Percentiles rank a stretch among this genome's conserved stretches.
These are phyloP conservation scores for Monomorium pharaonis DNA, from an alignment of 1,140 invertebrate species.

Conservation along the genomic window DNA sequence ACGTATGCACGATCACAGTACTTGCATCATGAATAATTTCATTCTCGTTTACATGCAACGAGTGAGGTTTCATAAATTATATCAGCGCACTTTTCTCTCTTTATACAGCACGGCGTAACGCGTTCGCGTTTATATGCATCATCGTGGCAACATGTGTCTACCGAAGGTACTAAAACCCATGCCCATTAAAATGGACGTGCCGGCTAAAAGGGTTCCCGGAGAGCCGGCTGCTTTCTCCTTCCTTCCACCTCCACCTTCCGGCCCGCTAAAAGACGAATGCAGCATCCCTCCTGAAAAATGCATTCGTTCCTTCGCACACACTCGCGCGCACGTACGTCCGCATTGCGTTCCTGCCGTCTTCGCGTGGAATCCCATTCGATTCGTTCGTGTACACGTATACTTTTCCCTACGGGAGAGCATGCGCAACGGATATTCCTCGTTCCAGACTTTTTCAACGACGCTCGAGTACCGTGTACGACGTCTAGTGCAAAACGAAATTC, in stretches of 20 bases:
- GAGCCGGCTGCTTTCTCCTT: constrained; percentile 26
- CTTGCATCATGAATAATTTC: constrained; percentile 67
- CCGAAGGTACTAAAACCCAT: constrained; percentile 49
- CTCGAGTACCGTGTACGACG: neutral
- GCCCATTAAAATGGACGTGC: constrained; percentile 66
- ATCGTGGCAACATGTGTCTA: constrained; percentile 56
- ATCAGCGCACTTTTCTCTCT: constrained; percentile 61
- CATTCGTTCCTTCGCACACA: constrained; percentile 51
- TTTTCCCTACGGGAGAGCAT: neutral
- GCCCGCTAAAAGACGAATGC: constrained; percentile 47
- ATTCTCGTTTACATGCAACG: constrained; percentile 57
- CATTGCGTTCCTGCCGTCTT: constrained; percentile 49
- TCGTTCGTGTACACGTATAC: neutral
- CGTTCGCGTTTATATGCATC: constrained; percentile 59
- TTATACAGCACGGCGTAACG: constrained; percentile 32
- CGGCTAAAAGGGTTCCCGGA: constrained; percentile 65
- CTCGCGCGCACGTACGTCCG: constrained; percentile 51
- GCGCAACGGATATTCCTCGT: constrained; percentile 23
- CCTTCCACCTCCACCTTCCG: constrained; percentile 7
- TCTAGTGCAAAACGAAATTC: neutral
- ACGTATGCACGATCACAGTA: constrained; percentile 54
- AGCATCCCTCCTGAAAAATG: constrained; percentile 62
- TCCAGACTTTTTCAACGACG: constrained; percentile 21
- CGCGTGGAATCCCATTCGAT: constrained; percentile 56
- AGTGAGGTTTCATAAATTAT: constrained; percentile 66